Evolutionary conservation across 2,797 vertebrate species (phyloP), one percentile per base, ranked within the genome.

Genomic region (Notamacropus eugenii): DNA sequence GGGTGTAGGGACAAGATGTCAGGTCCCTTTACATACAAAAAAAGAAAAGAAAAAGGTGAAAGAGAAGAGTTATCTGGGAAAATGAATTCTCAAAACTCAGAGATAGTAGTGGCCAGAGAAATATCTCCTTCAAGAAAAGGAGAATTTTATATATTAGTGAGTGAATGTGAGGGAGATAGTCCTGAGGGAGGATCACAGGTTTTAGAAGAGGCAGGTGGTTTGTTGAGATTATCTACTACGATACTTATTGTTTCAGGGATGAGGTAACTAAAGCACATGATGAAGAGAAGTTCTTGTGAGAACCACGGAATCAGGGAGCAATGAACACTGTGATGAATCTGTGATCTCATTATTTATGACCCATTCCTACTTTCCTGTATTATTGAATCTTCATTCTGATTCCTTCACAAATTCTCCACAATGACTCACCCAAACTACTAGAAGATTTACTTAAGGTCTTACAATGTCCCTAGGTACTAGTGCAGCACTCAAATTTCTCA

Each of bases 21-120:
- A 82, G 29, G 87, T 40, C 91, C 93, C 93, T 57, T 4, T 0
- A 82, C 27, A 67, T 16, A 0, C 12, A 57, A 13, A 46, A 6
- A 22, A 59, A 52, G 52, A 52, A 13, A 10, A 54, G 91, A 28
- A 93, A 91, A 52, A n/a, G 10, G 6, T 19, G 2, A 92, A 96
- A n/a, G 0, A 56, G 93, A 54, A 3, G 62, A 67, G 1, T 1
- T 1, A 95, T 3, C 50, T 4, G 1, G 0, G 22, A 0, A 58
- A 92, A 67, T 29, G 13, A 74, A 74, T 40, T 74, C n/a, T 74
- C n/a, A 40, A 74, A 74, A 74, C 8, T 74, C n/a, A 40, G n/a
- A 67, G 31, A 22, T 40, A 74, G n/a, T 40, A 74, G 67, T 22
- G 67, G 24, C n/a, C 19, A 40, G n/a, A 74, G n/a, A 74, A 74